Conservation (phyloP, 2,797 vertebrate genomes). For the Petrocephalus sullivani region DNA sequence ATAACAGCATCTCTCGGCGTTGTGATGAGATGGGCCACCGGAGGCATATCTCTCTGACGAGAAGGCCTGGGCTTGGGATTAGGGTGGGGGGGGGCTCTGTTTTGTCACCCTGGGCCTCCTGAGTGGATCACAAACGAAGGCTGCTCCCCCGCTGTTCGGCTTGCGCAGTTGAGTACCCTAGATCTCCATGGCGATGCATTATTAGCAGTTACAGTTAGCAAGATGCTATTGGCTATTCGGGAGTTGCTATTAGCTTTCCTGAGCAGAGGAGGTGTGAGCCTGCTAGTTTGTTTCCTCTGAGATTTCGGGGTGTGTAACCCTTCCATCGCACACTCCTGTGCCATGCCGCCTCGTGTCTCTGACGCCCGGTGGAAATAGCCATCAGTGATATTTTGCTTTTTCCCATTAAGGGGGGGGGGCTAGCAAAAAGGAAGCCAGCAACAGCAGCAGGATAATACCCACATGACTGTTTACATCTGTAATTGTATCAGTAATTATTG, state of each 20-base stretch:
- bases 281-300: not conserved
- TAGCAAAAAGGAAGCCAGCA: not conserved
- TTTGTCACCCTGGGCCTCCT: not conserved
- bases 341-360: not conserved
- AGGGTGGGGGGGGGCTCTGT: not conserved
- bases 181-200: not conserved
- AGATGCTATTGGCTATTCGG: not conserved
- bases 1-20: conserved; percentile 47
- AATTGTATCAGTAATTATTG: not conserved
- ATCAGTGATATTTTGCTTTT: not conserved
- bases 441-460: not conserved
- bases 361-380: not conserved
- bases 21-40: conserved; percentile 46
- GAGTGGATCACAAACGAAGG: not conserved
- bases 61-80: not conserved
- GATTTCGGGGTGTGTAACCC: not conserved
- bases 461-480: not conserved
- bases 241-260: not conserved
- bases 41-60: conserved; percentile 20
- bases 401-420: not conserved
- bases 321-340: not conserved
- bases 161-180: not conserved
- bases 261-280: not conserved
- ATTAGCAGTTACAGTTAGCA: not conserved
- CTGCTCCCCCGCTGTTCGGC: not conserved